A percentile compares a stretch with the other conserved stretches of the same genome.
These are phyloP conservation scores for Selenia dentaria DNA, from an alignment of 2,888 invertebrate species.

Conservation along the genomic window DNA sequence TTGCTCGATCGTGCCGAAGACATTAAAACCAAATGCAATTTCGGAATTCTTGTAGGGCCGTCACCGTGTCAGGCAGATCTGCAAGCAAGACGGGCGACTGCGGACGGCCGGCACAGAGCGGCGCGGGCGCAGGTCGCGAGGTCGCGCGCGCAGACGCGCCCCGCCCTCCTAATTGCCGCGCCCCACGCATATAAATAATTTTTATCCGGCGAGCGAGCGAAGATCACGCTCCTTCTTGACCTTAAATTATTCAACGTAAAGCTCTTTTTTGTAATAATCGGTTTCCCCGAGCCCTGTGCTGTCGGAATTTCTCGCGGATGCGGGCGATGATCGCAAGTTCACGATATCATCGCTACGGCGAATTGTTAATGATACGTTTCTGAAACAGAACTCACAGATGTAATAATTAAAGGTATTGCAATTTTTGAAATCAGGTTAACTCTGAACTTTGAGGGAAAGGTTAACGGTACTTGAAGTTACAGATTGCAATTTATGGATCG, in stretches of 20 bases:
- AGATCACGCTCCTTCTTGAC: conserved; percentile 77
- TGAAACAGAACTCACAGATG: conserved; percentile 40
- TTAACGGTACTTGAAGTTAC: too few relatives aligned
- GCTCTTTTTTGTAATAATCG: conserved; percentile 69
- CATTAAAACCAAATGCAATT: conserved; percentile 56
- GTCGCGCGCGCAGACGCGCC: conserved; percentile 75
- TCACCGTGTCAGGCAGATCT: conserved; percentile 59
- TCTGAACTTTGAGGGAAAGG: conserved; percentile 12
- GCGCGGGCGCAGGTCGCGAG: conserved; percentile 65
- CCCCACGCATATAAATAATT: conserved; percentile 84
- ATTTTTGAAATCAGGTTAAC: conserved; percentile 20
- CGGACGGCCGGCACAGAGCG: conserved; percentile 18
- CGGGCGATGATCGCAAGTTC: conserved; percentile 53
- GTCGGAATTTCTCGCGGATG: conserved; percentile 21
- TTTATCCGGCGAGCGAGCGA: conserved; percentile 68
- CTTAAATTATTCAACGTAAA: conserved; percentile 74
- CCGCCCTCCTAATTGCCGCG: conserved; percentile 83
- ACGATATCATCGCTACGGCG: conserved; percentile 65
- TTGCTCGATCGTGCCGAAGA: conserved; percentile 58
- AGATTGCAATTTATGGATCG: too few relatives aligned
- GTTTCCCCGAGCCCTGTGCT: conserved; percentile 49
- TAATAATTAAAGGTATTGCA: conserved; percentile 52
- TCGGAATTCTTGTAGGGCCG: conserved; percentile 57
- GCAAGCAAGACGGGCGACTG: conserved; percentile 29
- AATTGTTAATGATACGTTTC: conserved; percentile 71